Base-by-base conservation (phyloP, 2,888 invertebrate genomes). In the Thereva nobilitata region DNA sequence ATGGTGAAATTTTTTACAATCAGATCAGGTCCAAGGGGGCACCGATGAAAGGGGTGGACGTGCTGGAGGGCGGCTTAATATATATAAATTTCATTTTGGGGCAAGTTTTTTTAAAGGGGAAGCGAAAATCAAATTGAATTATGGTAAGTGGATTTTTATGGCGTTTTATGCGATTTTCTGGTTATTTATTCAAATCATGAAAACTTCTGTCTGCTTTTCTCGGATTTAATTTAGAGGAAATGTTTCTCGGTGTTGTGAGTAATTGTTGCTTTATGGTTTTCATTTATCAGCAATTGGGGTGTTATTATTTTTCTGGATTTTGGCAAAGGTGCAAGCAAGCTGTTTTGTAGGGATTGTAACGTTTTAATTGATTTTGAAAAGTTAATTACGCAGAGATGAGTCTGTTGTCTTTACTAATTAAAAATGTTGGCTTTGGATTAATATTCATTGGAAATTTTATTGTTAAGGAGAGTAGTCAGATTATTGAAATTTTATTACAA, bases 91-190 rank as follows among this genome's bases (percentile, higher is more conserved):
- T 9, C 42, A 10, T n/a, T 37, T 6, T 50, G n/a, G 12, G 50
- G 42, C 40, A 9, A 23, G 38, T 8, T 10, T 10, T 50, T n/a
- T 23, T 23, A 23, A 44, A 44, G 9, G 53, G 54, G n/a, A 53
- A 54, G 64, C n/a, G 55, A 54, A 10, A 64, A 55, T 44, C 54
- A 37, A 55, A 47, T 56, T 65, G 56, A 65, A 65, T 65, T 65
- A 56, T 65, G 65, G 54, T 65, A 65, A 65, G 56, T 56, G 65
- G 49, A 56, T 65, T 65, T 65, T 65, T 65, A 65, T 65, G 55
- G 44, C 57, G 49, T 49, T 68, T 68, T 61, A 50, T 64, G 64
- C 37, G 64, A 67, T 67, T 67, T 64, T 38, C 54, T 64, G 57
- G 59, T 57, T 57, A 50, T 64, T 64, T 67, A 63, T 67, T 63